Base-by-base conservation (phyloP, 2,113 vertebrate genomes). In the Polypterus bichir region DNA sequence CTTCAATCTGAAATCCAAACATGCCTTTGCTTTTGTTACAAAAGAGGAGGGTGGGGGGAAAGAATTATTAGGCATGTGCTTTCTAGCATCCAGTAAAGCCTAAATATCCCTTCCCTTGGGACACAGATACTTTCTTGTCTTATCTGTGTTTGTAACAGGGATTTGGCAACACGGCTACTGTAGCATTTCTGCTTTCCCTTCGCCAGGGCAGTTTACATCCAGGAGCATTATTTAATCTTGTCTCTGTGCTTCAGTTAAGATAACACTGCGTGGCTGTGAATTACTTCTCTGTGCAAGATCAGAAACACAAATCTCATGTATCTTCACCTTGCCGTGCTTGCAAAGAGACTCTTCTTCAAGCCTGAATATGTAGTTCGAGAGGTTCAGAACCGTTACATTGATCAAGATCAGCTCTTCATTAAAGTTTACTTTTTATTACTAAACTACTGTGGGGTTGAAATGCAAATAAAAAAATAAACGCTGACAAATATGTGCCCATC, bases 111-210 rank as follows among this genome's bases (percentile, higher is more conserved):
- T 60, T 67, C 70, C 77, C 76, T 68, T 70, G 66, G 80, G 77
- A 78, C 71, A 73, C 62, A 76, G 73, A 76, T 78, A 80, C 76
- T 77, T 76, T 74, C 74, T 77, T 76, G 74, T 67, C 79, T 82
- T 84, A 80, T 82, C 82, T 65, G 74, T 65, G 72, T 75, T 65
- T 70, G 77, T 77, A 79, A 80, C 79, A 82, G 79, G 77, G 76
- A 81, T 79, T 77, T 75, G 59, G 48, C 78, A 77, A 78, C 77
- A 75, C 73, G 67, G 70, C 71, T 69, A 70, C 74, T 65, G 70
- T 58, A 62, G 57, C 68, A 67, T 66, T 48, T 65, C 60, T 52
- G 65, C 69, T 70, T 68, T 46, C 48, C 27, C 54, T 72, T 65
- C 48, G 63, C 66, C 57, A 54, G 57, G 61, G 59, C 76, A 64